Conservation (phyloP, 2,797 vertebrate species). For the Intellagama lesueurii region DNA sequence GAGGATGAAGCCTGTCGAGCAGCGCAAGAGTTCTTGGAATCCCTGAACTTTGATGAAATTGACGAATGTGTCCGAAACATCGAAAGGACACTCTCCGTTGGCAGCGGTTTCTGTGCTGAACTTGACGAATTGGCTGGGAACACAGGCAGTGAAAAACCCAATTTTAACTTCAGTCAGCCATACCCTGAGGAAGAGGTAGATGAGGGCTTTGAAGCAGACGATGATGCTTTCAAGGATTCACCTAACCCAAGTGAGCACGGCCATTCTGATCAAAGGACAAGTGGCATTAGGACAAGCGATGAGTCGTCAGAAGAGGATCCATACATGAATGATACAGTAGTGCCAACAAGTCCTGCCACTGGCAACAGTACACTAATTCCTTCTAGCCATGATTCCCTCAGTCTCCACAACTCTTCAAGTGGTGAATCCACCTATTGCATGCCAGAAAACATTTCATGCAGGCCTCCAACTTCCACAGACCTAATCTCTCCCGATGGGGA, state of each 20-base stretch:
- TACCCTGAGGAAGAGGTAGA: conserved; percentile 92
- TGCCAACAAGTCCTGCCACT: conserved; percentile 76
- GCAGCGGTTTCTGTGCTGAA: conserved; percentile 63
- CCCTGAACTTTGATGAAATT: conserved; percentile 97
- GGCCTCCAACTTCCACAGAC: conserved; percentile 79
- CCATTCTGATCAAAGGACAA: conserved; percentile 95
- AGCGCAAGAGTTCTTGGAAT: conserved; percentile 95
- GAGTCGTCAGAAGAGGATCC: conserved; percentile 98
- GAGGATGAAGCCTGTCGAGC: conserved; percentile 95
- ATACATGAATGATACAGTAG: conserved; percentile 90
- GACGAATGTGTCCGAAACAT: conserved; percentile 96
- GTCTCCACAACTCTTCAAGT: conserved; percentile 77
- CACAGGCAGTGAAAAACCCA: conserved; percentile 66
- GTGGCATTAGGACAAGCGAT: conserved; percentile 96
- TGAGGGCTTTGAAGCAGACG: conserved; percentile 94
- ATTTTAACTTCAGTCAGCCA: conserved; percentile 84
- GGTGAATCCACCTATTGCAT: conserved; percentile 85
- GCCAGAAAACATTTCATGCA: conserved; percentile 79
- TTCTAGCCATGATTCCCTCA: conserved; percentile 65
- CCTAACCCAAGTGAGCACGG: conserved; percentile 96
- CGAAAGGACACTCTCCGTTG: conserved; percentile 86
- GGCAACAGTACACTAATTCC: conserved; percentile 70
- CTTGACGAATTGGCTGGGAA: conserved; percentile 59
- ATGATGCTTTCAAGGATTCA: conserved; percentile 95
- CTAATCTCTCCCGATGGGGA: conserved; percentile 90